Conservation (phyloP, 2,888 invertebrate species). For the Aquatica leii region DNA sequence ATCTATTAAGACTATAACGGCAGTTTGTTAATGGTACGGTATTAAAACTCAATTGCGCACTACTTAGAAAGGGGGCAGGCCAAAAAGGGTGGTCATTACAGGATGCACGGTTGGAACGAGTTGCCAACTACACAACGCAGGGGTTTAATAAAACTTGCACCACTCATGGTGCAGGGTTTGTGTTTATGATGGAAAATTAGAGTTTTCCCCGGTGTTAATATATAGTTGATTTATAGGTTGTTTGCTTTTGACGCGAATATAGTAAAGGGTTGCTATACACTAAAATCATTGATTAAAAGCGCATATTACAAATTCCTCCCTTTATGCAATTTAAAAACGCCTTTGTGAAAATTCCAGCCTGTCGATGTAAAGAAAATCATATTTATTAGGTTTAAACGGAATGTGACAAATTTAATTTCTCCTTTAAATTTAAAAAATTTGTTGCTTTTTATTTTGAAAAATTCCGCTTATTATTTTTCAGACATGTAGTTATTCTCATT, state of each 20-base stretch:
- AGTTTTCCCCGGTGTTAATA: conserved; percentile 34
- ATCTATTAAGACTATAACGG: conserved; percentile 44
- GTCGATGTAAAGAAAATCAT: not conserved
- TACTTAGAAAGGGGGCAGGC: conserved; percentile 41
- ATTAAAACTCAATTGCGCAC: conserved; percentile 48
- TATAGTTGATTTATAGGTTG: conserved; percentile 30
- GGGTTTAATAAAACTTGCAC: conserved; percentile 34
- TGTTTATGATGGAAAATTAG: conserved; percentile 44
- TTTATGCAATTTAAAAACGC: not conserved
- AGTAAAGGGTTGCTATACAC: conserved; percentile 9
- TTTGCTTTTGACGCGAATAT: conserved; percentile 31
- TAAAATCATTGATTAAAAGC: too few relatives aligned
- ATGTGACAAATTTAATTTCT: not conserved
- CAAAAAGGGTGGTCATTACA: conserved; percentile 36
- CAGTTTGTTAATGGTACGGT: conserved; percentile 44
- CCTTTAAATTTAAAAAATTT: not conserved
- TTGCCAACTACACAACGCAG: conserved; percentile 30
- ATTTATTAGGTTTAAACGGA: not conserved
- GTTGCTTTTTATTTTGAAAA: not conserved
- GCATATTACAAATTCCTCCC: not conserved
- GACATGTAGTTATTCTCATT: conserved; percentile 23
- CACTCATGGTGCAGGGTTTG: conserved; percentile 28
- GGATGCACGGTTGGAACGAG: conserved; percentile 36
- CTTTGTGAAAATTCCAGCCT: not conserved
- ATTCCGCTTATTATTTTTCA: conserved; percentile 24